phyloP scores from a whole-genome alignment of 2,113 vertebrate species.

The Clarias gariepinus region DNA sequence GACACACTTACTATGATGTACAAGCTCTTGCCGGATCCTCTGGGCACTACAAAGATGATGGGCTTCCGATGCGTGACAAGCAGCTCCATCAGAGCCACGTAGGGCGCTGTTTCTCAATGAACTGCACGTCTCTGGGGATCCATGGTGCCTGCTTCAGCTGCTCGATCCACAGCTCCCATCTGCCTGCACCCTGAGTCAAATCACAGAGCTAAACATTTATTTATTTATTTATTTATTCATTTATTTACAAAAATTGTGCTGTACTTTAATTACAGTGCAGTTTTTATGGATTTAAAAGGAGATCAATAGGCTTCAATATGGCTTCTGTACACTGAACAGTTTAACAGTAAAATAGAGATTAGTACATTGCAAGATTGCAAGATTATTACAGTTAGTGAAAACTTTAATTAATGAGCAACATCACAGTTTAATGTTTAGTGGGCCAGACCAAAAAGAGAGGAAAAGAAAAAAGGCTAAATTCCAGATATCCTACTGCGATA shows the following conservation, averaged over 20 bases:
- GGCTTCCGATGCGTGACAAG: too few relatives aligned
- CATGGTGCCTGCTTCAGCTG: constrained; percentile 71
- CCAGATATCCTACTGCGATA: too few relatives aligned
- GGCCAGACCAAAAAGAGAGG: neutral
- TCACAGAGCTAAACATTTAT: neutral
- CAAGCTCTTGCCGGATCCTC: too few relatives aligned
- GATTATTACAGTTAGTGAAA: neutral
- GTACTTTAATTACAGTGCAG: neutral
- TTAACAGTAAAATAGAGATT: neutral
- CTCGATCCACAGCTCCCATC: constrained; percentile 86
- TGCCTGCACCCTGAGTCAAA: constrained; percentile 77
- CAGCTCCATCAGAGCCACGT: too few relatives aligned
- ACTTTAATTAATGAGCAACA: neutral
- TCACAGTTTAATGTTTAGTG: neutral
- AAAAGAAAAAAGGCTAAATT: too few relatives aligned
- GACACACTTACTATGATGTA: constrained; percentile 80
- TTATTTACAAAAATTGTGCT: neutral
- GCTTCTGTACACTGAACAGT: neutral
- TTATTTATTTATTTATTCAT: neutral
- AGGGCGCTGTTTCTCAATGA: too few relatives aligned
- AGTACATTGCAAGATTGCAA: neutral
- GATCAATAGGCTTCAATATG: neutral
- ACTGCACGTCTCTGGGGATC: constrained; percentile 74
- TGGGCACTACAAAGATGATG: too few relatives aligned
- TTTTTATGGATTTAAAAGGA: neutral